Percentiles rank a stretch among this genome's conserved stretches.
Evolutionary conservation across 2,113 vertebrate genomes (phyloP).

Genomic region (Tyto alba): DNA sequence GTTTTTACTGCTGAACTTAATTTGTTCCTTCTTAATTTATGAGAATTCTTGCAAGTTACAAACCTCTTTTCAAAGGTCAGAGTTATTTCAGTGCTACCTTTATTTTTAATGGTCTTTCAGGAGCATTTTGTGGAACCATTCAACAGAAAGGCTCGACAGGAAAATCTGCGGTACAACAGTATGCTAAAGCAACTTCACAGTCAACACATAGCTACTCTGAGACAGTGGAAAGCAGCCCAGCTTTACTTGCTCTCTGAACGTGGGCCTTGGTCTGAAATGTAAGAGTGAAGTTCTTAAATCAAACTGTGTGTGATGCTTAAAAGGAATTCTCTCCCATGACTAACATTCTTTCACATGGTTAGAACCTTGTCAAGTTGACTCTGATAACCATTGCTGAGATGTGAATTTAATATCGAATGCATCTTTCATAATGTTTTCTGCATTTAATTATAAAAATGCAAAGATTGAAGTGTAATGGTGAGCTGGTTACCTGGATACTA

Average conservation of each 20-base stretch:
- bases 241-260: constrained; percentile 88
- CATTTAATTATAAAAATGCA: neutral
- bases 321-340: neutral
- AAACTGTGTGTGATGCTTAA: neutral
- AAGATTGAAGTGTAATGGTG: neutral
- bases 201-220: constrained; percentile 79
- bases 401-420: neutral
- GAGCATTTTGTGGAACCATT: constrained; percentile 94
- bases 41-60: neutral
- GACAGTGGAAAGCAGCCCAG: constrained; percentile 87
- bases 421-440: neutral
- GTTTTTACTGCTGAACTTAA: neutral
- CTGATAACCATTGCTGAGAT: neutral
- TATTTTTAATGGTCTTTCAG: constrained; percentile 57
- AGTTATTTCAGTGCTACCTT: neutral
- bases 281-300: neutral
- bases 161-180: constrained; percentile 93
- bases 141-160: constrained; percentile 88
- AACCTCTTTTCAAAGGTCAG: neutral
- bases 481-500: neutral
- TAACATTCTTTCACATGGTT: neutral
- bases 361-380: neutral
- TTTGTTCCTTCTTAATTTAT: neutral
- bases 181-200: constrained; percentile 90
- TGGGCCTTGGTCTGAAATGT: constrained; percentile 94